A percentile compares a stretch with the other conserved stretches of the same genome.
phyloP scores from a whole-genome alignment of 2,888 invertebrate species.

The Chrysolina haemoptera region DNA sequence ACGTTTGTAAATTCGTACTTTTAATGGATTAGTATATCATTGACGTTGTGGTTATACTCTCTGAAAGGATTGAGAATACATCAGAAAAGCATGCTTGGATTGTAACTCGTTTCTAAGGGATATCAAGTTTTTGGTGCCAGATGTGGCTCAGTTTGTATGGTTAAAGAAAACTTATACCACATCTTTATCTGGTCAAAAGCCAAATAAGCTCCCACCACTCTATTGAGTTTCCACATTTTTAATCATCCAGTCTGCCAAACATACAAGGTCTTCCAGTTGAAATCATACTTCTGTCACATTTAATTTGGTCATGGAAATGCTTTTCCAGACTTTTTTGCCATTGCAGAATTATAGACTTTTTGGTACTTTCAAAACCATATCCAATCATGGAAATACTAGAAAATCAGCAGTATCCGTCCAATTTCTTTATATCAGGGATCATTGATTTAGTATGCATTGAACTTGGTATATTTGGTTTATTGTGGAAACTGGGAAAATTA shows the following conservation, averaged over 20 bases:
- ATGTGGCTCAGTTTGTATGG: neutral
- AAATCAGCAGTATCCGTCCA: neutral
- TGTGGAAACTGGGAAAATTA: neutral
- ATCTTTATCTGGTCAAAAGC: too few species aligned
- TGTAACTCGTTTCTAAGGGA: neutral
- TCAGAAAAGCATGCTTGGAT: neutral
- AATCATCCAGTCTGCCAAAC: neutral
- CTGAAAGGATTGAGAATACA: slow-evolving; percentile 15
- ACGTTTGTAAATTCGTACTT: slow-evolving; percentile 58
- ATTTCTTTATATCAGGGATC: neutral
- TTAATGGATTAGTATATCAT: slow-evolving; percentile 39
- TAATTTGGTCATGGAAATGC: too few species aligned
- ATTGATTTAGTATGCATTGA: too few species aligned
- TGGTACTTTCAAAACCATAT: neutral
- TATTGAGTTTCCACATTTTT: neutral
- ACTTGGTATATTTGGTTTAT: too few species aligned
- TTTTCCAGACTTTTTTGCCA: too few species aligned
- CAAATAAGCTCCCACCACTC: too few species aligned
- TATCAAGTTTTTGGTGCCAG: neutral
- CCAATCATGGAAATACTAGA: neutral
- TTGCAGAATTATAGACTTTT: neutral
- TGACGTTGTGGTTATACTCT: slow-evolving; percentile 18
- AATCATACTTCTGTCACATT: too few species aligned
- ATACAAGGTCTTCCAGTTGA: neutral
- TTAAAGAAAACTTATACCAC: neutral